Conservation (phyloP, 2,113 vertebrate species). For the Serinus canaria region DNA sequence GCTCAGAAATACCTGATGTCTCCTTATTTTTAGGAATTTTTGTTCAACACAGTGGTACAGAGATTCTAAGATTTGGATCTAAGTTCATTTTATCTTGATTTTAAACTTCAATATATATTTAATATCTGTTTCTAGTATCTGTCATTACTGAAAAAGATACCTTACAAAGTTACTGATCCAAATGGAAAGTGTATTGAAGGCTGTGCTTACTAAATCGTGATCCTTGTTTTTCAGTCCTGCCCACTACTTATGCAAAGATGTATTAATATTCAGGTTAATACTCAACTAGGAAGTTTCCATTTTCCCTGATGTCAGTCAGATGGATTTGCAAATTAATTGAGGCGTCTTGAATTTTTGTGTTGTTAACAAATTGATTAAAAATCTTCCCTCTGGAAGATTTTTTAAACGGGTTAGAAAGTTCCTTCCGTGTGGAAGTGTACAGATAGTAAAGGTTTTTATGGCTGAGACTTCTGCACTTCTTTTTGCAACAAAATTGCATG, state of each 20-base stretch:
- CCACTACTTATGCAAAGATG: not conserved
- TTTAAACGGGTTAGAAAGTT: not conserved
- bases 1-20: not conserved
- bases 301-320: not conserved
- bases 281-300: not conserved
- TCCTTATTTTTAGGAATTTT: not conserved
- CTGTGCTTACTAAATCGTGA: not conserved
- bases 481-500: not conserved
- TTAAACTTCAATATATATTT: not conserved
- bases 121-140: not conserved
- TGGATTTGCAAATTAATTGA: not conserved
- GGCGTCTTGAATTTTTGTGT: not conserved
- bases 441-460: not conserved
- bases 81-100: not conserved
- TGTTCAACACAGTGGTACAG: not conserved
- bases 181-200: not conserved
- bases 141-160: not conserved
- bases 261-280: not conserved
- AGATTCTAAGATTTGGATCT: not conserved
- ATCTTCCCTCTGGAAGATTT: not conserved
- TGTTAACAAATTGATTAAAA: not conserved
- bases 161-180: not conserved
- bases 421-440: not conserved
- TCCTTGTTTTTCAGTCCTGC: not conserved
- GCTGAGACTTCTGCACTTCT: not conserved